Base-by-base conservation (phyloP, 2,888 invertebrate species). In the Campoletis raptor region DNA sequence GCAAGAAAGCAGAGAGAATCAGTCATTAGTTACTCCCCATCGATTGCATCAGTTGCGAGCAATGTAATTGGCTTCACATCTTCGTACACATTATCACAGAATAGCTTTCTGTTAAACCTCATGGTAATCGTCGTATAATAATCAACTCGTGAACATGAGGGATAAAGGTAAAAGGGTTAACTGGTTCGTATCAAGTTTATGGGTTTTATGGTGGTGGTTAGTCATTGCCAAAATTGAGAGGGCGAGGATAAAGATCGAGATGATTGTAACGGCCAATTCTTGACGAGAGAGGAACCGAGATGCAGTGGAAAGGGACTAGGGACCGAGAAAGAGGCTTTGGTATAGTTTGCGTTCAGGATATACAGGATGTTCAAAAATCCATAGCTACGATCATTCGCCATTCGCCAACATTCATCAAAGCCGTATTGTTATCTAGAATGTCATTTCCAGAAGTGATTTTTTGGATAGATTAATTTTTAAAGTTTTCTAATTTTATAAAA, bases 1-100 rank as follows among this genome's bases (percentile, higher is more conserved):
- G 93, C 87, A 85, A n/a, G 42, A 54, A n/a, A 30, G 21, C n/a
- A 30, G 52, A 72, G 45, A 10, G n/a, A 54, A 52, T 36, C 9
- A 36, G 36, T 57, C 30, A 24, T 24, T 48, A 61, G 61, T 61
- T 30, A 3, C 15, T 15, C 15, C 5, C 30, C 30, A 30, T 30
- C 30, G 15, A 30, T 57, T 57, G n/a, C 37, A 66, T 30, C 6
- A 2, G 45, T 3, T 66, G 0, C 24, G 42, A 9, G 42, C 6
- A 8, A 10, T 7, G 1, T 6, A 1, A 0, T 42, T 12, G 12
- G 10, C 15, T 15, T 40, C 18, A 7, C 24, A 69, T 45, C 30
- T n/a, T 24, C 24, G 6, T 15, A n/a, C 0, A 24, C 4, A 54
- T 30, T 15, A 61, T 30, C 61, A 15, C 12, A 24, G 45, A 45